Evolutionary conservation across 2,113 vertebrate genomes (phyloP).

Genomic region (Phrynocephalus versicolor): DNA sequence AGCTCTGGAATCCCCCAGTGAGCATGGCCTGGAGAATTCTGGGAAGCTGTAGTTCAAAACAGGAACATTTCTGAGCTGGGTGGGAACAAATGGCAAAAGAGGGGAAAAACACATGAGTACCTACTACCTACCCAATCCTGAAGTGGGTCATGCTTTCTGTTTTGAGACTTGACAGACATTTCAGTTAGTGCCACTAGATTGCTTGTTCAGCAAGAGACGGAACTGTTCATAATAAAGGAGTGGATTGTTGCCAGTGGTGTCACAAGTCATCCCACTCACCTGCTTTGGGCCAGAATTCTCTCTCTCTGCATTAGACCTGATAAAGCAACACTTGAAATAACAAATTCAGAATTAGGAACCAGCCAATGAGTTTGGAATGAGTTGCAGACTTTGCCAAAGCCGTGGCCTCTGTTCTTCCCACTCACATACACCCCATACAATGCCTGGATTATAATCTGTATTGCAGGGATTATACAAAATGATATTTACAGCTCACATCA

Average conservation of each 20-base stretch:
- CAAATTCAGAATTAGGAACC: not conserved
- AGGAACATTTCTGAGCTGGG: too few relatives aligned
- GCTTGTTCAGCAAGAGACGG: not conserved
- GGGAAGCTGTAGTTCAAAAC: too few relatives aligned
- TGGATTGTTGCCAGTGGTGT: not conserved
- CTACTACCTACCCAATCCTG: not conserved
- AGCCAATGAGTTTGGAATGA: too few relatives aligned
- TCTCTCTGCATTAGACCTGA: not conserved
- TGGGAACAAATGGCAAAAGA: too few relatives aligned
- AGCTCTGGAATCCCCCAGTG: not conserved
- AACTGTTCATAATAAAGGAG: not conserved
- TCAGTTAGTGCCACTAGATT: not conserved
- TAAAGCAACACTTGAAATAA: not conserved
- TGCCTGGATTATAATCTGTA: not conserved
- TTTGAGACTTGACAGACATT: not conserved
- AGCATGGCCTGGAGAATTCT: not conserved
- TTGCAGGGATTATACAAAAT: not conserved
- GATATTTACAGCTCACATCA: not conserved
- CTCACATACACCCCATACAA: too few relatives aligned
- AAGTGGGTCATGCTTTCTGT: not conserved
- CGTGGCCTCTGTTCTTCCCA: not conserved
- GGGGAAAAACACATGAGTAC: too few relatives aligned
- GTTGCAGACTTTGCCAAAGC: not conserved
- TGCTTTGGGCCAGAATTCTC: conserved; percentile 1
- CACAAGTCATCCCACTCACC: not conserved